Percentiles rank a stretch among this genome's conserved stretches.
phyloP scores from a whole-genome alignment of 2,113 vertebrate species.

The Canis aureus region DNA sequence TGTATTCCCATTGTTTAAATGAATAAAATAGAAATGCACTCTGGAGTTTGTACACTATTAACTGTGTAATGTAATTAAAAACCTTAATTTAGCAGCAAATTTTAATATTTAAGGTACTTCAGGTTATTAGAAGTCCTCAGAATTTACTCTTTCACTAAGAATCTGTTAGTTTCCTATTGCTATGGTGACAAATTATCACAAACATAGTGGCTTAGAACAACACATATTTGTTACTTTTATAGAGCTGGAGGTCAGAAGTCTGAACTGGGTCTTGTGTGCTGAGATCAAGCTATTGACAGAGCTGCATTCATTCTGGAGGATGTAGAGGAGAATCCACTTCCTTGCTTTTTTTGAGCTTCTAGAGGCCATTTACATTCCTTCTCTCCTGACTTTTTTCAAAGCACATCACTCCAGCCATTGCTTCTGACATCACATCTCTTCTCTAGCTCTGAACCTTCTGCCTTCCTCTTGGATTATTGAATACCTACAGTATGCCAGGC shows the following conservation, averaged over 20 bases:
- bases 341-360: not conserved
- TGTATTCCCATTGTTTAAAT: not conserved
- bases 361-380: not conserved
- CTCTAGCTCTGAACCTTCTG: not conserved
- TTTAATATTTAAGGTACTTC: conserved; percentile 35
- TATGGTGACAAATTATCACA: not conserved
- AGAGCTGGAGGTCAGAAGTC: not conserved
- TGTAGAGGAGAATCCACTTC: not conserved
- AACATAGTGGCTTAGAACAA: not conserved
- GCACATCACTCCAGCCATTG: not conserved
- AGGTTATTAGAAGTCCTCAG: not conserved
- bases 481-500: not conserved
- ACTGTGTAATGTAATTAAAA: not conserved
- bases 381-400: not conserved
- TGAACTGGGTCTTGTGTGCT: not conserved
- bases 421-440: not conserved
- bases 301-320: not conserved
- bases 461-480: not conserved
- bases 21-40: not conserved
- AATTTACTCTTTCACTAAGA: not conserved
- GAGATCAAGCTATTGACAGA: not conserved
- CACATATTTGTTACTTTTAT: not conserved
- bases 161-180: not conserved
- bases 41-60: not conserved
- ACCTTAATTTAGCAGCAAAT: not conserved